phyloP scores from a whole-genome alignment of 2,797 vertebrate species.

The Leptatherina wallacei region DNA sequence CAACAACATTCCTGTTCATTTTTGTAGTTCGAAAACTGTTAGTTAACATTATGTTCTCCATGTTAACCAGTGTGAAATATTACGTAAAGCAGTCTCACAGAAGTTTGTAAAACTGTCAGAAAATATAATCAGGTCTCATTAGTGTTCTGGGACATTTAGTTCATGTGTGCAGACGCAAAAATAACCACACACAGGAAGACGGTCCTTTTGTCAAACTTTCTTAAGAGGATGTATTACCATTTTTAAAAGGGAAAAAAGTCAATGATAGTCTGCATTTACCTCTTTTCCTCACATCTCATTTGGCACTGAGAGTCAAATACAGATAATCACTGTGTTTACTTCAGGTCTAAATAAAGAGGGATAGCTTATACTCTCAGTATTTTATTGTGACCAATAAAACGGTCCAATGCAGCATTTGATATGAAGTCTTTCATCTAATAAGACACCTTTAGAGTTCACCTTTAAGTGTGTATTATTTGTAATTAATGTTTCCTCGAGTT shows the following conservation, averaged over 20 bases:
- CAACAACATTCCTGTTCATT: neutral
- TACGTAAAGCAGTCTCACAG: neutral
- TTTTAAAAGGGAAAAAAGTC: neutral
- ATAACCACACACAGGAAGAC: neutral
- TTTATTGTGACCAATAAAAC: neutral
- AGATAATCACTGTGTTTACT: neutral
- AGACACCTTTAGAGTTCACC: neutral
- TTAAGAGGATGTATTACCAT: neutral
- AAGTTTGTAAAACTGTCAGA: neutral
- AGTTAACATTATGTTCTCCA: neutral
- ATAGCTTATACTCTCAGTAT: neutral
- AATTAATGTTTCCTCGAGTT: neutral
- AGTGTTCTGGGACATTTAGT: neutral
- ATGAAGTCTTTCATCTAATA: neutral
- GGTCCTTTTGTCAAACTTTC: neutral
- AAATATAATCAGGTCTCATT: neutral
- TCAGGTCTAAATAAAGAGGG: no score
- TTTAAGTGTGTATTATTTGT: constrained; percentile 2
- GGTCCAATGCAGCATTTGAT: neutral
- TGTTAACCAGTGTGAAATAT: neutral
- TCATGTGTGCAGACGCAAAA: neutral
- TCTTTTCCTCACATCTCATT: neutral
- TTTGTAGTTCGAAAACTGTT: neutral
- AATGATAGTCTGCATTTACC: neutral
- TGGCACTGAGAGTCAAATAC: neutral